phyloP scores from a whole-genome alignment of 2,797 vertebrate species.

The Poeciliopsis presidionis region DNA sequence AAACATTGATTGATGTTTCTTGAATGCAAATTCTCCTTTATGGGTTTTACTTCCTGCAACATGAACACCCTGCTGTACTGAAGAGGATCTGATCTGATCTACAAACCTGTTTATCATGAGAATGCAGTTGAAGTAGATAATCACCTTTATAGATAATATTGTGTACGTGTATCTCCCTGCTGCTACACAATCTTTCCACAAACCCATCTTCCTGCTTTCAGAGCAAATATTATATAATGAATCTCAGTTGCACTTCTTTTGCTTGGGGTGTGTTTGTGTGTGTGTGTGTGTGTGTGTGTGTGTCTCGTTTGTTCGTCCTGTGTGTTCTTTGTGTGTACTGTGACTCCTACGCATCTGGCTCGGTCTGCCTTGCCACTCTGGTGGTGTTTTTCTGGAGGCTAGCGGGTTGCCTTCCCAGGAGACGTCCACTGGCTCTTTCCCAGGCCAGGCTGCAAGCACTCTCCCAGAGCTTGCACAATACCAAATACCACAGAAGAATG shows the following conservation, averaged over 20 bases:
- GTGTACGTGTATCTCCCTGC: not conserved
- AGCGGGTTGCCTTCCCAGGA: constrained; percentile 47
- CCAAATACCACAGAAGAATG: constrained; percentile 56
- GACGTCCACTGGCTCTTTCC: constrained; percentile 62
- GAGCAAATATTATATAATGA: not conserved
- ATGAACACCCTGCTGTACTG: not conserved
- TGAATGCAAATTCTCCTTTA: not conserved
- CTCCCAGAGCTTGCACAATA: constrained; percentile 64
- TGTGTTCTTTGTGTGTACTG: constrained; percentile 23
- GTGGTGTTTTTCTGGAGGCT: constrained; percentile 61
- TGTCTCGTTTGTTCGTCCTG: constrained; percentile 4
- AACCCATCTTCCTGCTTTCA: not conserved
- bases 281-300: not conserved
- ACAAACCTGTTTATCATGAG: not conserved
- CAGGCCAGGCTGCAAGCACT: constrained; percentile 59
- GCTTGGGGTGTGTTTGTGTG: not conserved
- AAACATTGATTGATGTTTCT: not conserved
- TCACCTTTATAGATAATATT: too few species aligned
- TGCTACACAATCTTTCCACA: not conserved
- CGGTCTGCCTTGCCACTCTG: constrained; percentile 50
- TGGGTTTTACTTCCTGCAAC: not conserved
- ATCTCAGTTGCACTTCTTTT: not conserved
- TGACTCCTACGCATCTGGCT: constrained; percentile 60
- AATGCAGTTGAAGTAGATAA: not conserved
- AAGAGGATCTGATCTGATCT: not conserved